Conservation (phyloP, 2,797 vertebrate species). For the Paguma larvata region DNA sequence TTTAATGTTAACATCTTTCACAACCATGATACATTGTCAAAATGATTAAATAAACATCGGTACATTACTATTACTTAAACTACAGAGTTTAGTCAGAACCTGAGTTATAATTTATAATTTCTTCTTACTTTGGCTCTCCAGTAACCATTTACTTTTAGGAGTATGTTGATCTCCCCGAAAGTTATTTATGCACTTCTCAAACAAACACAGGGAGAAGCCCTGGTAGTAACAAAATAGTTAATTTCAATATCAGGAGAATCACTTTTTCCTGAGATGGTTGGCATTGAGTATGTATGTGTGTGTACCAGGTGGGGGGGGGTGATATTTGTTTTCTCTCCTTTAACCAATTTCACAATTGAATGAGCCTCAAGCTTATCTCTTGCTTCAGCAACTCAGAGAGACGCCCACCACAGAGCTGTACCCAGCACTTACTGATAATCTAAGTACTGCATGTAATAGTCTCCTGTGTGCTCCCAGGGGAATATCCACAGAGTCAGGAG, state of each 20-base stretch:
- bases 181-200: neutral
- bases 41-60: neutral
- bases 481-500: neutral
- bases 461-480: neutral
- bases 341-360: conserved; percentile 79
- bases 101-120: neutral
- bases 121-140: neutral
- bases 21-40: neutral
- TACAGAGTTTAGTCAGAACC: neutral
- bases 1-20: neutral
- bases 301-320: neutral
- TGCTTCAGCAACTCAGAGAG: conserved; percentile 72
- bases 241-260: conserved; percentile 37
- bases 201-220: neutral
- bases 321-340: conserved; percentile 79
- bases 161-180: neutral
- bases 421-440: conserved; percentile 75
- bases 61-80: neutral
- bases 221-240: conserved; percentile 26
- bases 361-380: conserved; percentile 80
- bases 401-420: conserved; percentile 70
- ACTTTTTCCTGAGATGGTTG: neutral
- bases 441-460: conserved; percentile 41
- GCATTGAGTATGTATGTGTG: neutral
- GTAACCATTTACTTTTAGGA: conserved; percentile 8